These are phyloP conservation scores for Hylaea fasciaria DNA, from an alignment of 2,888 invertebrate species.

Conservation along the genomic window DNA sequence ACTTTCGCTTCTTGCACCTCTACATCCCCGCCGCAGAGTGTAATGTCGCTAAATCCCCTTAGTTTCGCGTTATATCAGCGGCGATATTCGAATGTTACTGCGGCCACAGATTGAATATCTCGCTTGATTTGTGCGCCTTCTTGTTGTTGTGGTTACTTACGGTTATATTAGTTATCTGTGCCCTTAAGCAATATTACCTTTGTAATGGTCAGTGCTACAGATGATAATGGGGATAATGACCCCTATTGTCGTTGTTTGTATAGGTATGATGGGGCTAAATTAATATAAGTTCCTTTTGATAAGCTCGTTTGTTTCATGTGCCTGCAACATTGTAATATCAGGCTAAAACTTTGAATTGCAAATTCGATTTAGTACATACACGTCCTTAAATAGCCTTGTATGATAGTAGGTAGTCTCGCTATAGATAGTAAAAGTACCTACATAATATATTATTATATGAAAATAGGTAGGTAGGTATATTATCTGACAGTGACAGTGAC, in stretches of 20 bases:
- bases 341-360: too few relatives aligned
- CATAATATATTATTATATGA: too few relatives aligned
- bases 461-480: too few relatives aligned
- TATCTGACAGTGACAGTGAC: too few relatives aligned
- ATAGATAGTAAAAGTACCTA: too few relatives aligned
- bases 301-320: too few relatives aligned
- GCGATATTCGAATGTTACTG: conserved; percentile 80
- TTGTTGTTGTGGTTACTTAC: conserved; percentile 53
- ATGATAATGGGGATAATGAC: conserved; percentile 28
- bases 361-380: too few relatives aligned
- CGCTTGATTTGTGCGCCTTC: conserved; percentile 75
- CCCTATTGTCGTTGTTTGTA: conserved; percentile 9
- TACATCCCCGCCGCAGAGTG: conserved; percentile 46
- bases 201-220: conserved; percentile 25
- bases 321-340: too few relatives aligned
- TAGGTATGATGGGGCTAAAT: conserved; percentile 13
- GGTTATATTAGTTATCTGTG: not conserved
- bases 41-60: conserved; percentile 72
- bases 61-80: conserved; percentile 65
- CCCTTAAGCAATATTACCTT: conserved; percentile 11
- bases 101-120: conserved; percentile 80
- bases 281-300: conserved; percentile 1
- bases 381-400: too few relatives aligned
- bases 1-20: conserved; percentile 47
- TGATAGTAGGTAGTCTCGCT: too few relatives aligned